Conservation (phyloP, 2,113 vertebrate species). For the Tragelaphus buxtoni region DNA sequence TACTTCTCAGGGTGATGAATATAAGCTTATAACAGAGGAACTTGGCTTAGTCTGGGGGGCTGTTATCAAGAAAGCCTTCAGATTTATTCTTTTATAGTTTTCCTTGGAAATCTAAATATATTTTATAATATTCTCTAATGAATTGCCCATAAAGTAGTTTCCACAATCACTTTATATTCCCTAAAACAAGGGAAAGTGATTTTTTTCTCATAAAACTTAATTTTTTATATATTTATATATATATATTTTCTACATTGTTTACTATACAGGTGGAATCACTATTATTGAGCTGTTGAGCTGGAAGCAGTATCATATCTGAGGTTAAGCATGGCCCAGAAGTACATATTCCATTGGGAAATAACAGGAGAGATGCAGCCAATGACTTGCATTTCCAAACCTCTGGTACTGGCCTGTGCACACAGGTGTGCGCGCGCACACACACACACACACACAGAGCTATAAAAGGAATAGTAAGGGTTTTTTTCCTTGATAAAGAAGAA, state of each 20-base stretch:
- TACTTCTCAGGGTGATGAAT: neutral
- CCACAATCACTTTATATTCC: neutral
- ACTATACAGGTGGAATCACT: neutral
- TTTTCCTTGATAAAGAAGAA: neutral
- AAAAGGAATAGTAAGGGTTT: neutral
- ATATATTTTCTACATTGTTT: neutral
- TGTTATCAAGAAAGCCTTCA: neutral
- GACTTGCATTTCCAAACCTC: neutral
- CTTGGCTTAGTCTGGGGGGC: neutral
- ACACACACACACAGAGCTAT: neutral
- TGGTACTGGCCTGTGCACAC: neutral
- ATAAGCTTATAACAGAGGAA: neutral
- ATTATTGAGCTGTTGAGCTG: neutral
- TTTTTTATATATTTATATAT: neutral
- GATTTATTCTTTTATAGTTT: neutral
- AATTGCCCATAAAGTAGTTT: neutral
- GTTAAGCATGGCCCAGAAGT: neutral
- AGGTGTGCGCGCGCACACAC: fast-evolving
- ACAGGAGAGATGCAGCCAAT: neutral
- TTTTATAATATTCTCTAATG: conserved; percentile 5
- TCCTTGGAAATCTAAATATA: neutral
- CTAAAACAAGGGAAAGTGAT: neutral
- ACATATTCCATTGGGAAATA: neutral
- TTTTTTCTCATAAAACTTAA: conserved; percentile 1
- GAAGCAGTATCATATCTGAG: neutral